These are phyloP conservation scores for Idaea aversata DNA, from an alignment of 2,888 invertebrate species.

Conservation along the genomic window DNA sequence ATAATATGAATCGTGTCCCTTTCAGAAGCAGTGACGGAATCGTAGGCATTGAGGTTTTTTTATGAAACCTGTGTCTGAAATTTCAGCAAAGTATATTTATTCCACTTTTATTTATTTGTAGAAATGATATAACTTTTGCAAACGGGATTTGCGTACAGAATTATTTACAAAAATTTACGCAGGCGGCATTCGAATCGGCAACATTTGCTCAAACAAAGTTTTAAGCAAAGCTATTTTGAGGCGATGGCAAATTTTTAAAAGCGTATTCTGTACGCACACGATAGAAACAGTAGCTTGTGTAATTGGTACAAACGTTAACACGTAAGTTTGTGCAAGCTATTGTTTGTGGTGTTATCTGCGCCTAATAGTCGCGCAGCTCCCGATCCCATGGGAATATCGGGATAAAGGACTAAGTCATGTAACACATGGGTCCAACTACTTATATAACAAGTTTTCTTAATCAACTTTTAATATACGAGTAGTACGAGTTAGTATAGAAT, in stretches of 20 bases:
- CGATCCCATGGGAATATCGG: too few species aligned
- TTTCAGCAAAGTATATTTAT: constrained; percentile 15
- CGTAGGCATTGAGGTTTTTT: constrained; percentile 14
- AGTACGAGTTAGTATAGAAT: too few species aligned
- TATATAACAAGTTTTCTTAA: too few species aligned
- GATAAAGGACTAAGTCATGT: too few species aligned
- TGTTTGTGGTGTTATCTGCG: too few species aligned
- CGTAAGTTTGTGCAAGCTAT: too few species aligned
- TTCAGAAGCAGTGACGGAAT: constrained; percentile 36
- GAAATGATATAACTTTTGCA: neutral
- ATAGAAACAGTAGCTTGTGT: neutral
- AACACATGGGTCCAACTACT: too few species aligned
- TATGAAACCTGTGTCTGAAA: constrained; percentile 7
- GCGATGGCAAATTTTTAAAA: neutral
- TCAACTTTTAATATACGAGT: too few species aligned
- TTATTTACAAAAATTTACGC: neutral
- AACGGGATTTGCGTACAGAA: neutral
- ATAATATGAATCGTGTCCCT: constrained; percentile 35
- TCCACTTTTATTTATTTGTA: neutral
- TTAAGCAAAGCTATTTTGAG: neutral
- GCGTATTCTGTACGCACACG: neutral
- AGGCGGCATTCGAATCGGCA: neutral
- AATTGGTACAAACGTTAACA: too few species aligned
- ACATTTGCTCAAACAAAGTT: neutral
- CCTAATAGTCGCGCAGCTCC: too few species aligned